Percentiles rank a stretch among this genome's conserved stretches.
Evolutionary conservation across 2,797 vertebrate genomes (phyloP).

Genomic region (Cryptoprocta ferox): DNA sequence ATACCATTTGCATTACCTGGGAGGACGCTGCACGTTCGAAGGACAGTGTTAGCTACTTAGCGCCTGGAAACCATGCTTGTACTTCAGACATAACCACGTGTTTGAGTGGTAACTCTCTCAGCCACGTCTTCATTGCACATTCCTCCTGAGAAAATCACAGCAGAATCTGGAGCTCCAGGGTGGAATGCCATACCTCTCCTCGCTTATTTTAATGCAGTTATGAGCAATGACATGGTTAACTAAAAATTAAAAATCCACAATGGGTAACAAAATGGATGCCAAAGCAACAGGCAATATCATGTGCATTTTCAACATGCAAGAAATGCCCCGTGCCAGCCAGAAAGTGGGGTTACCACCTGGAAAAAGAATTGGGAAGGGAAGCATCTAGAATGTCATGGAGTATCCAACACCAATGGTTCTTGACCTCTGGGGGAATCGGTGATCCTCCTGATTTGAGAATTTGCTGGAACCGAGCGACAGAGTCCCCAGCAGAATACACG

Average conservation of each 20-base stretch:
- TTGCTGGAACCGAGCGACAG: rapidly evolving
- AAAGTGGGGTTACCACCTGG: not conserved
- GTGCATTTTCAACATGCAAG: rapidly evolving
- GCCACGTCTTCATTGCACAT: rapidly evolving
- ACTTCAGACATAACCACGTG: rapidly evolving
- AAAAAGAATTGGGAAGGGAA: not conserved
- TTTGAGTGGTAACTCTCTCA: not conserved
- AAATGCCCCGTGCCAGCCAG: rapidly evolving
- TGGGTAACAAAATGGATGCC: too few relatives aligned
- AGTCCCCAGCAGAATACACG: not conserved
- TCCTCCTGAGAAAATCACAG: rapidly evolving
- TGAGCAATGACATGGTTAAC: rapidly evolving
- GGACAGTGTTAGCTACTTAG: rapidly evolving
- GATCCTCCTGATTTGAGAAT: not conserved
- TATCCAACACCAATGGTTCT: rapidly evolving
- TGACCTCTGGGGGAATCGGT: rapidly evolving
- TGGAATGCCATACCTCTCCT: rapidly evolving
- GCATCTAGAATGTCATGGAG: rapidly evolving
- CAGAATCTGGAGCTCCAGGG: rapidly evolving
- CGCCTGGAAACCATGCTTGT: rapidly evolving
- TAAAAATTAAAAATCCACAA: not conserved
- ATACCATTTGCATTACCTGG: rapidly evolving
- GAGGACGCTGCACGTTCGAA: too few relatives aligned
- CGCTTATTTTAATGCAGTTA: not conserved
- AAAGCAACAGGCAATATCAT: too few relatives aligned